Conservation (phyloP, 1,140 invertebrate genomes). For the Steinernema khuongi region DNA sequence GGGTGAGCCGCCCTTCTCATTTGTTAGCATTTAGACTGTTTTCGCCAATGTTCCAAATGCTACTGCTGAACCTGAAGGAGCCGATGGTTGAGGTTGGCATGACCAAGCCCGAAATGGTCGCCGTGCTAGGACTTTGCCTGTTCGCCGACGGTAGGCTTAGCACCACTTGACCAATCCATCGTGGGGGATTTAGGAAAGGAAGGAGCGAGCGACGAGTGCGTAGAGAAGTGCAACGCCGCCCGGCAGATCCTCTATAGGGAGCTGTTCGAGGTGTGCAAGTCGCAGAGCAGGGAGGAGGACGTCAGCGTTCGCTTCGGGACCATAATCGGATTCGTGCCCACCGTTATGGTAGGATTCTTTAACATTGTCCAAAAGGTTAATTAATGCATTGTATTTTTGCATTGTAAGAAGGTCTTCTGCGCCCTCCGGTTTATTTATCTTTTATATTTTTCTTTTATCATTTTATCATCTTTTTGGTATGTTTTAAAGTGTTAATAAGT, state of each 20-base stretch:
- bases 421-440: too few species aligned
- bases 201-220: background rate
- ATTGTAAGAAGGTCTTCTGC: background rate
- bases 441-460: too few species aligned
- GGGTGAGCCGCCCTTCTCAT: background rate
- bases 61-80: background rate
- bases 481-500: too few species aligned
- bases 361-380: background rate
- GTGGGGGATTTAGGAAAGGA: background rate
- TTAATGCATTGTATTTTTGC: background rate
- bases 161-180: background rate
- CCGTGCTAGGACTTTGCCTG: background rate
- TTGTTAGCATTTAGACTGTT: background rate
- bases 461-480: too few species aligned
- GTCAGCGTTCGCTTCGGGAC: background rate
- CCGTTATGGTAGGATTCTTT: background rate
- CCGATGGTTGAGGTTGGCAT: background rate
- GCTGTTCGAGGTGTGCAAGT: background rate
- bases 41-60: slow-evolving; percentile 1
- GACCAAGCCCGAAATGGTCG: background rate
- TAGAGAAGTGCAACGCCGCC: background rate
- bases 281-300: background rate
- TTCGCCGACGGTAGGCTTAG: background rate
- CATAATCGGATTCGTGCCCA: background rate
- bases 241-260: background rate